A percentile compares a stretch with the other conserved stretches of the same genome.
Evolutionary conservation across 2,888 invertebrate genomes (phyloP).

Genomic region (Aporophyla lueneburgensis): DNA sequence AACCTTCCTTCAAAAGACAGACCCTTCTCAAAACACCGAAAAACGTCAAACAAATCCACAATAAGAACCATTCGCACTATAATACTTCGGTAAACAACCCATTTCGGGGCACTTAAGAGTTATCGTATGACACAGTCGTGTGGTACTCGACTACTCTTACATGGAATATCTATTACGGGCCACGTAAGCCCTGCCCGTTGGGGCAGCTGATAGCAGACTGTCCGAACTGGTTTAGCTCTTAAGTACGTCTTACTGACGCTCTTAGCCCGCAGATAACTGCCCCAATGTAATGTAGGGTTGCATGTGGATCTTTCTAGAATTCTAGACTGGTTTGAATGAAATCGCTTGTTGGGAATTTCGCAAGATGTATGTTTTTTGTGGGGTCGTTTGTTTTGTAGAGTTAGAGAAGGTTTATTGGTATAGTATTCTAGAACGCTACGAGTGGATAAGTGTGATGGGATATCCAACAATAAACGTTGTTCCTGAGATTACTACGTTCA

Average conservation of each 20-base stretch:
- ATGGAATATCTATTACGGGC: slow-evolving; percentile 68
- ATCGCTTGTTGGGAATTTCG: slow-evolving; percentile 31
- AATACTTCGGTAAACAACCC: slow-evolving; percentile 65
- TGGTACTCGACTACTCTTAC: slow-evolving; percentile 53
- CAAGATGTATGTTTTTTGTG: slow-evolving; percentile 24
- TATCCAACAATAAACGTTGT: too few species aligned
- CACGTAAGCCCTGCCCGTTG: slow-evolving; percentile 69
- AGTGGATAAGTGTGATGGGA: too few species aligned
- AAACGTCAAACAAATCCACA: slow-evolving; percentile 48
- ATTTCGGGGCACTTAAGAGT: slow-evolving; percentile 68
- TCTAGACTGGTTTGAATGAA: slow-evolving; percentile 25
- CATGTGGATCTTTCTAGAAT: slow-evolving; percentile 52
- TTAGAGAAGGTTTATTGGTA: not conserved
- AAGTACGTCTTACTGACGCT: slow-evolving; percentile 78
- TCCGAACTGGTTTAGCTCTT: slow-evolving; percentile 76
- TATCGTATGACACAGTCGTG: slow-evolving; percentile 68
- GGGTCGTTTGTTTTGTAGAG: slow-evolving; percentile 18
- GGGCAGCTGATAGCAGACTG: slow-evolving; percentile 73
- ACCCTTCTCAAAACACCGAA: slow-evolving; percentile 51
- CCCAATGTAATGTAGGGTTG: slow-evolving; percentile 48
- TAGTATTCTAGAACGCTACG: too few species aligned
- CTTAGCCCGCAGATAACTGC: slow-evolving; percentile 66
- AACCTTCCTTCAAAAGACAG: slow-evolving; percentile 11
- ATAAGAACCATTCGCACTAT: slow-evolving; percentile 41
- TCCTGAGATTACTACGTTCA: too few species aligned